Percentiles rank a stretch among this genome's conserved stretches.
Conservation (phyloP, 2,113 vertebrate species). For the Nanorana parkeri region DNA sequence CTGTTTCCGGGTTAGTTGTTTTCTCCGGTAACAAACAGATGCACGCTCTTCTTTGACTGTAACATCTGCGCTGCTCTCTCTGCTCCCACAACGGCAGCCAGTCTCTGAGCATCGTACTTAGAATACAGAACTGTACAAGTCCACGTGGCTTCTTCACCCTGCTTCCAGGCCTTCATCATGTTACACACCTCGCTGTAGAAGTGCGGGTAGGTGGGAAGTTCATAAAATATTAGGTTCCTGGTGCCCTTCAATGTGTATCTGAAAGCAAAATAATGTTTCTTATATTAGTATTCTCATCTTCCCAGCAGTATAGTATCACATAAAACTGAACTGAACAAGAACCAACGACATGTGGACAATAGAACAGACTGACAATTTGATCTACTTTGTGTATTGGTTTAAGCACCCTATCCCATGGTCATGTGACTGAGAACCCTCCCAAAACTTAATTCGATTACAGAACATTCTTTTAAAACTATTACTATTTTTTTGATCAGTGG, state of each 20-base stretch:
- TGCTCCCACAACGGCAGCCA: conserved; percentile 84
- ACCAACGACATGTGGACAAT: too few relatives aligned
- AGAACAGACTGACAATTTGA: too few relatives aligned
- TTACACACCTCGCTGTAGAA: conserved; percentile 97
- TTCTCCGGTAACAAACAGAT: conserved; percentile 94
- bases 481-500: too few relatives aligned
- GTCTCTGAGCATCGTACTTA: conserved; percentile 86
- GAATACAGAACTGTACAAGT: conserved; percentile 92
- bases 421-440: too few relatives aligned
- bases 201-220: conserved; percentile 89
- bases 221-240: conserved; percentile 93
- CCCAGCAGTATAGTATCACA: too few relatives aligned
- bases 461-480: too few relatives aligned
- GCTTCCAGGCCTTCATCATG: conserved; percentile 82
- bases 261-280: conserved; percentile 21
- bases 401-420: too few relatives aligned
- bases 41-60: conserved; percentile 85
- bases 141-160: conserved; percentile 83
- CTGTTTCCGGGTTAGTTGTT: conserved; percentile 61
- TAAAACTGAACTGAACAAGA: too few relatives aligned
- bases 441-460: too few relatives aligned
- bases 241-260: conserved; percentile 93
- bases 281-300: too few relatives aligned
- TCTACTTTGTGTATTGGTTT: too few relatives aligned
- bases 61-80: conserved; percentile 94